A percentile compares a stretch with the other conserved stretches of the same genome.
Evolutionary conservation across 2,113 vertebrate species (phyloP).

Genomic region (Cynocephalus volans): DNA sequence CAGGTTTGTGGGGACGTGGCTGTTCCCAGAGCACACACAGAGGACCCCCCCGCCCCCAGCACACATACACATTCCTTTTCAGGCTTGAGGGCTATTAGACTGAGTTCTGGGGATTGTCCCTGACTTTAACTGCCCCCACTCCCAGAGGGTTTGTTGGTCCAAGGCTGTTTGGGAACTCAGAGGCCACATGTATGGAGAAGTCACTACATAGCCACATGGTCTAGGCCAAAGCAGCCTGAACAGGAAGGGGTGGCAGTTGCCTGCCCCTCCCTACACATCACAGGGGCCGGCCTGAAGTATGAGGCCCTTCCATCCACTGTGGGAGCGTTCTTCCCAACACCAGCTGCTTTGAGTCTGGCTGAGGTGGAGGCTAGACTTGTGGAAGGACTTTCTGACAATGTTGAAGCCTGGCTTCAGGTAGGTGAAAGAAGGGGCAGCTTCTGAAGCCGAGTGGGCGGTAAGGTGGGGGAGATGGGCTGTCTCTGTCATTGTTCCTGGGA

Average conservation of each 20-base stretch:
- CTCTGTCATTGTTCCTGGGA: constrained; percentile 47
- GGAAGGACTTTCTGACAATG: constrained; percentile 54
- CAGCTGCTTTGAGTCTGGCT: neutral
- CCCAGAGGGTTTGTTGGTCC: neutral
- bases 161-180: neutral
- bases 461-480: neutral
- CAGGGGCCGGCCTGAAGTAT: neutral
- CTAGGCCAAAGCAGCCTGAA: constrained; percentile 1
- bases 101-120: neutral
- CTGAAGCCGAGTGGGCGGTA: constrained; percentile 20
- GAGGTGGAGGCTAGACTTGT: constrained; percentile 26
- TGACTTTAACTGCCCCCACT: neutral
- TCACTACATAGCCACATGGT: neutral
- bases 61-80: neutral
- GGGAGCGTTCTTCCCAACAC: neutral
- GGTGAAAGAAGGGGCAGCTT: constrained; percentile 29
- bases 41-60: neutral
- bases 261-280: neutral
- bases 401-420: constrained; percentile 62
- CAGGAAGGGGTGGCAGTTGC: neutral
- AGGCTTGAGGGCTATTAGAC: neutral
- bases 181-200: constrained; percentile 15
- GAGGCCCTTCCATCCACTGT: neutral
- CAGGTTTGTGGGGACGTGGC: neutral
- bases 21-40: neutral